phyloP scores from a whole-genome alignment of 2,888 invertebrate genomes.

The Podotricha telesiphe region DNA sequence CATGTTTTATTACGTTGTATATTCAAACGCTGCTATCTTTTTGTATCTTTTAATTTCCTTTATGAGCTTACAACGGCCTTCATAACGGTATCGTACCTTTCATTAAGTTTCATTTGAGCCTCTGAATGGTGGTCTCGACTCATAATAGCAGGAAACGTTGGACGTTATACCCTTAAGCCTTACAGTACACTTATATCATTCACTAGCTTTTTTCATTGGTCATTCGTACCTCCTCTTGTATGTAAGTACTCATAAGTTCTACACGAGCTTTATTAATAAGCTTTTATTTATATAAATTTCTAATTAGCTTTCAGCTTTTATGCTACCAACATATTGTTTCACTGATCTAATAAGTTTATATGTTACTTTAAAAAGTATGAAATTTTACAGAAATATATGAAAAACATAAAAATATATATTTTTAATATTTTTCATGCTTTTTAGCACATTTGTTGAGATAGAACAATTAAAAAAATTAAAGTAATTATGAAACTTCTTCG shows the following conservation, averaged over 20 bases:
- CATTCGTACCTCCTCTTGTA: constrained; percentile 58
- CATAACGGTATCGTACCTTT: constrained; percentile 79
- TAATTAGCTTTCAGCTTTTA: constrained; percentile 15
- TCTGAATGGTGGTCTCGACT: constrained; percentile 70
- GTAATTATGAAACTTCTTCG: too few relatives aligned
- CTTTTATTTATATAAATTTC: constrained; percentile 51
- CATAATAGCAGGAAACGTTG: constrained; percentile 73
- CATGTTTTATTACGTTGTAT: constrained; percentile 29
- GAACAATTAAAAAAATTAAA: too few relatives aligned
- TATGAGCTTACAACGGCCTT: constrained; percentile 77
- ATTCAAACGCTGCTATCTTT: constrained; percentile 46
- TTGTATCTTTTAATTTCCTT: constrained; percentile 79
- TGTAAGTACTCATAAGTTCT: constrained; percentile 52
- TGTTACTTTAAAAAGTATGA: too few relatives aligned
- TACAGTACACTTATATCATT: constrained; percentile 66
- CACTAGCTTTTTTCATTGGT: constrained; percentile 65
- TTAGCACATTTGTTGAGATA: too few relatives aligned
- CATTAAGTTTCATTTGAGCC: constrained; percentile 77
- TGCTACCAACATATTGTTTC: neutral
- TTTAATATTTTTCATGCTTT: too few relatives aligned
- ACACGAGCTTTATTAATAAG: constrained; percentile 67
- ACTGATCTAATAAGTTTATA: too few relatives aligned
- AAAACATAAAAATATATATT: too few relatives aligned
- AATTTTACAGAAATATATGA: too few relatives aligned
- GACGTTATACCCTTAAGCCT: constrained; percentile 68